Percentiles rank a stretch among this genome's conserved stretches.
Evolutionary conservation across 2,797 vertebrate species (phyloP).

Genomic region (Gobio occitaniae): DNA sequence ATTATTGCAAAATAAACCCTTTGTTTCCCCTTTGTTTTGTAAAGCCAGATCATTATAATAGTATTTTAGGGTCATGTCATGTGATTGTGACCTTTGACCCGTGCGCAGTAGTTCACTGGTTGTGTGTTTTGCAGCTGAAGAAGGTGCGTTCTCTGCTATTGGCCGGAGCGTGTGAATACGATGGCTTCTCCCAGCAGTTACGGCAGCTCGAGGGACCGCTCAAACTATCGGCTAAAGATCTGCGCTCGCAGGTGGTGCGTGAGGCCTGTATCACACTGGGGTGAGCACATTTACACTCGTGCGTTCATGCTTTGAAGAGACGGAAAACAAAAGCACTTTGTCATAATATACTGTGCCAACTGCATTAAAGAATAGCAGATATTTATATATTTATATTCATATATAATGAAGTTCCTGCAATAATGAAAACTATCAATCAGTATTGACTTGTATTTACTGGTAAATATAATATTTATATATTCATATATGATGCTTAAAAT

Average conservation of each 20-base stretch:
- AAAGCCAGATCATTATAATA: not conserved
- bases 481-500: no score
- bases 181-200: slow-evolving; percentile 89
- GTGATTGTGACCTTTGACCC: not conserved
- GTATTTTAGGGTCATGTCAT: not conserved
- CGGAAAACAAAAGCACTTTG: no score
- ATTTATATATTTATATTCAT: no score
- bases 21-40: not conserved
- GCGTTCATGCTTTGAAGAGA: not conserved
- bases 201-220: slow-evolving; percentile 90
- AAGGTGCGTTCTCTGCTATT: slow-evolving; percentile 91
- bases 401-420: no score
- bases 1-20: not conserved
- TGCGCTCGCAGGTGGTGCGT: slow-evolving; percentile 93
- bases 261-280: slow-evolving; percentile 95
- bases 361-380: no score
- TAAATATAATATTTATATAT: no score
- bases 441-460: no score
- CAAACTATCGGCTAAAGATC: slow-evolving; percentile 92
- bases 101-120: no score
- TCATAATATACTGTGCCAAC: no score
- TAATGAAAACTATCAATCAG: no score
- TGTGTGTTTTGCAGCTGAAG: slow-evolving; percentile 81
- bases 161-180: slow-evolving; percentile 90
- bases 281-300: slow-evolving; percentile 70